Percentiles rank a stretch among this genome's conserved stretches.
phyloP scores from a whole-genome alignment of 2,888 invertebrate species.

The Perizoma flavofasciatum region DNA sequence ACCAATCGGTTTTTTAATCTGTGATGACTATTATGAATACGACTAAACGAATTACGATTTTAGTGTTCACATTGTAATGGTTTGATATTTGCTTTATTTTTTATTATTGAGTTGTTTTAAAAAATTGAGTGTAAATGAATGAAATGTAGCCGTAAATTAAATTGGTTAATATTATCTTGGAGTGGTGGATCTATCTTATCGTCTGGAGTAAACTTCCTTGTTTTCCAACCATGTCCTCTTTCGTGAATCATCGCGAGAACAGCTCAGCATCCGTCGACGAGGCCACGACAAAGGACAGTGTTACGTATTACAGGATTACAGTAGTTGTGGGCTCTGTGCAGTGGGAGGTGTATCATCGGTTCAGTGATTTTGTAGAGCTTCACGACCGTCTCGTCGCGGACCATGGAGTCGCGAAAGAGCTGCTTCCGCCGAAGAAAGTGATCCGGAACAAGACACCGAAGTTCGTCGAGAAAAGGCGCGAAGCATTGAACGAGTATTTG shows the following conservation, averaged over 20 bases:
- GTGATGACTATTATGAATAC: too few species aligned
- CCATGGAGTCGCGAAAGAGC: slow-evolving; percentile 92
- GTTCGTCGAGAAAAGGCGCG: slow-evolving; percentile 93
- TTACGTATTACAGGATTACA: slow-evolving; percentile 89
- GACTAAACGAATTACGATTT: too few species aligned
- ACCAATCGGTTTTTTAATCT: too few species aligned
- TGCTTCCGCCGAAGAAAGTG: slow-evolving; percentile 96
- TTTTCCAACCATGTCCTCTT: slow-evolving; percentile 86
- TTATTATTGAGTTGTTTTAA: too few species aligned
- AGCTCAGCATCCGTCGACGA: slow-evolving; percentile 87
- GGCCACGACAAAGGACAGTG: slow-evolving; percentile 85
- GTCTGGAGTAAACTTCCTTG: neutral
- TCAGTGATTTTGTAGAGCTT: slow-evolving; percentile 94
- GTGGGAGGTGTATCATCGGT: slow-evolving; percentile 94
- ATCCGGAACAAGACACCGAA: slow-evolving; percentile 94
- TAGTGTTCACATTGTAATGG: too few species aligned
- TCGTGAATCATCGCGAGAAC: slow-evolving; percentile 87
- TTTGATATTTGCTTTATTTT: too few species aligned
- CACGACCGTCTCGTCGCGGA: slow-evolving; percentile 92
- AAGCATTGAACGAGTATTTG: slow-evolving; percentile 92
- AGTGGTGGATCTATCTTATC: too few species aligned
- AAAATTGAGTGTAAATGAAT: too few species aligned
- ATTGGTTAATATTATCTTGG: too few species aligned
- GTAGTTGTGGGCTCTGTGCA: slow-evolving; percentile 87
- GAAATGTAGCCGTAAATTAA: too few species aligned